A percentile compares a stretch with the other conserved stretches of the same genome.
Evolutionary conservation across 2,888 invertebrate species (phyloP).

Genomic region (Boloria euphrosyne): DNA sequence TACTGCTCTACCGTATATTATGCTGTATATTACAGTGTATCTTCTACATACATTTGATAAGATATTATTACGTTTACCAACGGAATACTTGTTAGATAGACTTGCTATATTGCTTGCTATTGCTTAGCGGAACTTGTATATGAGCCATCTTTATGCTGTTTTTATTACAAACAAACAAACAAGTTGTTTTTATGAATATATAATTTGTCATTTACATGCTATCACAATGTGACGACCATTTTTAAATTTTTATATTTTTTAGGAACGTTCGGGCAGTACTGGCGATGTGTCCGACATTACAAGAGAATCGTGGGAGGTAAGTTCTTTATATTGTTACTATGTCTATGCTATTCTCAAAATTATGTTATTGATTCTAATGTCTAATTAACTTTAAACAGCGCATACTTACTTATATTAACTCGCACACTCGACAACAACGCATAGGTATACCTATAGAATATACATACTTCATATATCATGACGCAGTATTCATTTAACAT

Average conservation of each 20-base stretch:
- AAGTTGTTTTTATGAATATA: not conserved
- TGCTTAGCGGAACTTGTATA: not conserved
- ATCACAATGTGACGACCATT: not conserved
- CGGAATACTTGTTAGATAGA: not conserved
- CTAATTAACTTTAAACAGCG: conserved; percentile 48
- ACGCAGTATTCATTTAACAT: conserved; percentile 77
- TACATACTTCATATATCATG: conserved; percentile 61
- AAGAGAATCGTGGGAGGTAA: conserved; percentile 97
- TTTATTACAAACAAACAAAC: no score
- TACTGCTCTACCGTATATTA: conserved; percentile 21
- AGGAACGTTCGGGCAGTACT: conserved; percentile 84
- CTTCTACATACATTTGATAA: conserved; percentile 6
- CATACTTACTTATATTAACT: conserved; percentile 48
- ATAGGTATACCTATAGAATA: no score
- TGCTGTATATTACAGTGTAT: conserved; percentile 4
- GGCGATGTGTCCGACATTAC: conserved; percentile 91
- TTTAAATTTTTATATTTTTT: conserved; percentile 15
- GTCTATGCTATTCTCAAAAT: not conserved
- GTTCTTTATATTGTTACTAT: conserved; percentile 49
- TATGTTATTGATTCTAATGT: conserved; percentile 18
- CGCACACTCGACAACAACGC: conserved; percentile 61
- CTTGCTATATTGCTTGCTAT: no score
- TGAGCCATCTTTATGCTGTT: not conserved
- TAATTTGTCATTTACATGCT: not conserved
- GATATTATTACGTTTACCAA: conserved; percentile 3